Evolutionary conservation across 2,888 invertebrate genomes (phyloP).

Genomic region (Mimas tiliae): DNA sequence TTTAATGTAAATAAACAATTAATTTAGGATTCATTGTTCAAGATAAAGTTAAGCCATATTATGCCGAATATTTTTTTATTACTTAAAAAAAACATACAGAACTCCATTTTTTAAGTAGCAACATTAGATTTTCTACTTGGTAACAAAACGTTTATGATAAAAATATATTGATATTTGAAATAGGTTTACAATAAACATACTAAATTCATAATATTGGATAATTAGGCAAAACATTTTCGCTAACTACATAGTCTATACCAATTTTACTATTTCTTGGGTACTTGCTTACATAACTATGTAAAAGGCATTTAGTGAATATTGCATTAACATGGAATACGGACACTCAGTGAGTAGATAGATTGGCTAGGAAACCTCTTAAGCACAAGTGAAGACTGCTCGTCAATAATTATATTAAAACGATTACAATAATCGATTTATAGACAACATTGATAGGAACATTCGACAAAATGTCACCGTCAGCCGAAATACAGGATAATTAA

Average conservation of each 20-base stretch:
- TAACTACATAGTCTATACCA: background rate
- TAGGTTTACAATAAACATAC: background rate
- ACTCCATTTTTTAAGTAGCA: no score
- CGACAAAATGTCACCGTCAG: background rate
- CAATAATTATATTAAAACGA: background rate
- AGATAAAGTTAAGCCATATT: no score
- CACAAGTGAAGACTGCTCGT: background rate
- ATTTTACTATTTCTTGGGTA: background rate
- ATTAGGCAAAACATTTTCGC: background rate
- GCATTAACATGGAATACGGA: conserved; percentile 10
- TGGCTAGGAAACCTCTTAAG: background rate
- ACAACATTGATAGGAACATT: background rate
- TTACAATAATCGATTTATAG: background rate
- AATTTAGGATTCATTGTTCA: no score
- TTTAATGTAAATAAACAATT: no score
- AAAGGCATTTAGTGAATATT: background rate
- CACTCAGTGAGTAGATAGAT: conserved; percentile 5
- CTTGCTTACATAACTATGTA: conserved; percentile 2
- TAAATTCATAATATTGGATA: background rate
- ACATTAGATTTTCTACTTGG: no score
- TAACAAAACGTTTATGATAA: background rate
- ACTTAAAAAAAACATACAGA: no score
- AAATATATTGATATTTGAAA: conserved; percentile 15
- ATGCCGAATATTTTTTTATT: no score
- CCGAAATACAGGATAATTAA: no score